A percentile compares a stretch with the other conserved stretches of the same genome.
Conservation (phyloP, 2,888 invertebrate genomes). For the Rhagonycha lutea region DNA sequence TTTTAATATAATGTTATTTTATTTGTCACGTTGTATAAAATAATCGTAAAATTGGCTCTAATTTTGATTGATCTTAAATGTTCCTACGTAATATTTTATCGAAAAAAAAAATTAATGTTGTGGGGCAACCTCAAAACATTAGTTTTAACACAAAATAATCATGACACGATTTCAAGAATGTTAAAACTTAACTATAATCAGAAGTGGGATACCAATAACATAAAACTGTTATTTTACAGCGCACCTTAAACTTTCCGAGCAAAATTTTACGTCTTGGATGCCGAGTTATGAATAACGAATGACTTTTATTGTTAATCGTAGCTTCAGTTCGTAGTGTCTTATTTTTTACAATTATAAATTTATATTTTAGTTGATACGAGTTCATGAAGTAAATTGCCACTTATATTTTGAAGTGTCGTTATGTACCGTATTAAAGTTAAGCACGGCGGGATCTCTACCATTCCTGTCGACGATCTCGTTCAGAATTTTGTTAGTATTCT, state of each 20-base stretch:
- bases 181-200: no score
- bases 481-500: not conserved
- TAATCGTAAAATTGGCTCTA: not conserved
- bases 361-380: not conserved
- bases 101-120: not conserved
- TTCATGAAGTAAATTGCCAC: not conserved
- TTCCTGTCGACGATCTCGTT: not conserved
- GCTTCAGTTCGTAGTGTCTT: not conserved
- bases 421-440: not conserved
- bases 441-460: not conserved
- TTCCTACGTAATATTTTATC: not conserved
- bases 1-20: not conserved
- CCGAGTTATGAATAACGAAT: not conserved
- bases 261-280: not conserved
- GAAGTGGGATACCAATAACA: no score
- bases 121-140: not conserved
- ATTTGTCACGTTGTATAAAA: not conserved
- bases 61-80: not conserved
- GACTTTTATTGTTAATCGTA: not conserved
- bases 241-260: not conserved
- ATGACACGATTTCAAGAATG: no score
- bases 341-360: not conserved
- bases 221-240: no score
- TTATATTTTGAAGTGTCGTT: not conserved
- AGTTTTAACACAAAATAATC: not conserved